Conservation (phyloP, 2,888 invertebrate genomes). For the Habrosyne pyritoides region DNA sequence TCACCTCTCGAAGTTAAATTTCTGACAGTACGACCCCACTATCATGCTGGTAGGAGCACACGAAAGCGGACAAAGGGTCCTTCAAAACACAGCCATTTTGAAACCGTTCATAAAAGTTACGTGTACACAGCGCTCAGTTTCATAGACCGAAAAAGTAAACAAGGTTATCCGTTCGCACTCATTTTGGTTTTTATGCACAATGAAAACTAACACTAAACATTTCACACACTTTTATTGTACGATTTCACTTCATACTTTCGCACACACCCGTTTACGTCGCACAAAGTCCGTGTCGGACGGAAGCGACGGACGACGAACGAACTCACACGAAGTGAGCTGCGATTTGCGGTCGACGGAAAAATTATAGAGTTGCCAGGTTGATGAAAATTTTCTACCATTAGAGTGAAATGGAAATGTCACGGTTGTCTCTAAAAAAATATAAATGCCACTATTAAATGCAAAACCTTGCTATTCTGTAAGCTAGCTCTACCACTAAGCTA, state of each 20-base stretch:
- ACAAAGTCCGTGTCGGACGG: slow-evolving; percentile 68
- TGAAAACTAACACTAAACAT: slow-evolving; percentile 81
- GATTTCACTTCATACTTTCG: slow-evolving; percentile 83
- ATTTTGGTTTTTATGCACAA: slow-evolving; percentile 77
- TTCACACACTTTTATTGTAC: slow-evolving; percentile 78
- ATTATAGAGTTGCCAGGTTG: background rate
- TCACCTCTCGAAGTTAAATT: slow-evolving; percentile 86
- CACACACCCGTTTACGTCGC: slow-evolving; percentile 81
- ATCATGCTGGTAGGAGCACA: slow-evolving; percentile 87
- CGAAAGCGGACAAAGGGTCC: slow-evolving; percentile 86
- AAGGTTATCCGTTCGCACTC: slow-evolving; percentile 79
- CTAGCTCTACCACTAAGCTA: too few species aligned
- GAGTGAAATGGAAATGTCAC: background rate
- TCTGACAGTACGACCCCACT: slow-evolving; percentile 86
- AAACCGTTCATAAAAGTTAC: slow-evolving; percentile 82
- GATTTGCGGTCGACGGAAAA: slow-evolving; percentile 9
- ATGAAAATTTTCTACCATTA: background rate
- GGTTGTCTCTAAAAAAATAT: background rate
- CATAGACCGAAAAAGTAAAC: slow-evolving; percentile 47
- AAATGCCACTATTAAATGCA: too few species aligned
- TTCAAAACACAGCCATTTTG: slow-evolving; percentile 90
- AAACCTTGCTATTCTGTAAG: too few species aligned
- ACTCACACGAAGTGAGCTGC: slow-evolving; percentile 68
- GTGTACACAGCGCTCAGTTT: slow-evolving; percentile 70
- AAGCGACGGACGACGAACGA: slow-evolving; percentile 70